Evolutionary conservation across 2,113 vertebrate species (phyloP).

Genomic region (Illadopsis cleaveri): DNA sequence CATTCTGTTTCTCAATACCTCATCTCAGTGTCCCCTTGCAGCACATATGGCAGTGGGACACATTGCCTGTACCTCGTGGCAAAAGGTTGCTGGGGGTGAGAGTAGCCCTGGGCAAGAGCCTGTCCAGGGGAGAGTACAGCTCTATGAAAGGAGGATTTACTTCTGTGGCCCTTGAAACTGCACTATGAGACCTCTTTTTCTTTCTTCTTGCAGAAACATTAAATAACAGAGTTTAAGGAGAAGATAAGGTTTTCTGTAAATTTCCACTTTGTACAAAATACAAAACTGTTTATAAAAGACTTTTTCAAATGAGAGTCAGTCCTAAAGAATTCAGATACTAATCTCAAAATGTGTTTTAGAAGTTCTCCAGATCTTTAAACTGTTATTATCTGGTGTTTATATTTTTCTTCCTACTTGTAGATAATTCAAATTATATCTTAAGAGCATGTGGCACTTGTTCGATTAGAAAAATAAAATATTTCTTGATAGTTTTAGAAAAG

Average conservation of each 20-base stretch:
- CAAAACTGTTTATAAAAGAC: neutral
- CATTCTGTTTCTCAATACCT: neutral
- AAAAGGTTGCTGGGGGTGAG: neutral
- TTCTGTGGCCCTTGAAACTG: neutral
- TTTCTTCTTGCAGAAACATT: neutral
- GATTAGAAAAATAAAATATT: neutral
- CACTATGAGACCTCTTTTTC: neutral
- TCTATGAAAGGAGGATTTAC: neutral
- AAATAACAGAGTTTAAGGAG: neutral
- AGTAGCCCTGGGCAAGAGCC: neutral
- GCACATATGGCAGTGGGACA: neutral
- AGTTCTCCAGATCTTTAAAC: neutral
- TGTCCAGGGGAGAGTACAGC: neutral
- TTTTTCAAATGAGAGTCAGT: neutral
- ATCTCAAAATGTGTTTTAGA: neutral
- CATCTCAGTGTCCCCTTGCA: neutral
- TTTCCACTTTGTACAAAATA: neutral
- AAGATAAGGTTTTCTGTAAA: neutral
- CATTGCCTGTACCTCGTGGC: neutral
- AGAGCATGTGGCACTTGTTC: neutral
- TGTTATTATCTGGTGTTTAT: neutral
- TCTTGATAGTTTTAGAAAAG: neutral
- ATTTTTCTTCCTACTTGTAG: neutral
- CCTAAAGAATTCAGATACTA: neutral
- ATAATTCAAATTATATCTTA: neutral